Conservation (phyloP, 2,888 invertebrate genomes). For the Dichetophora obliterata region DNA sequence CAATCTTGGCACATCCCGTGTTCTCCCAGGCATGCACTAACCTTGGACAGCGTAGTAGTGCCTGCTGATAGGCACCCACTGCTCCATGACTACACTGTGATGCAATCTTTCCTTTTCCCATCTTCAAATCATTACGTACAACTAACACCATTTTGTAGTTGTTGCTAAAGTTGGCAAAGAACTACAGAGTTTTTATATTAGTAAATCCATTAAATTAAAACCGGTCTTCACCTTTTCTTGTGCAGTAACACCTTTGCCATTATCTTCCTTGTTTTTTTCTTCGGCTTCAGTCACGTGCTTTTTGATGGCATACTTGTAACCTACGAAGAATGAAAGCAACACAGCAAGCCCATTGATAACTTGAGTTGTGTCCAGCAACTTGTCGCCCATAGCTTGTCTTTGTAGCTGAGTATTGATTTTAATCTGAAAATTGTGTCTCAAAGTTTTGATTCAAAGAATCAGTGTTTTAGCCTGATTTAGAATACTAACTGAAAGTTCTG, state of each 20-base stretch:
- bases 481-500: background rate
- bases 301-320: constrained; percentile 68
- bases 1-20: constrained; percentile 89
- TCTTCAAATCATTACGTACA: constrained; percentile 89
- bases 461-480: too few species aligned
- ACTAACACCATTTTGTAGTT: constrained; percentile 88
- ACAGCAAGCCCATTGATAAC: constrained; percentile 68
- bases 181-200: constrained; percentile 48
- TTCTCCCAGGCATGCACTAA: constrained; percentile 74
- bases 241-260: constrained; percentile 4
- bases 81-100: constrained; percentile 97
- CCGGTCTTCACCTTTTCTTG: constrained; percentile 51
- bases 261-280: constrained; percentile 42
- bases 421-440: background rate
- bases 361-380: constrained; percentile 65
- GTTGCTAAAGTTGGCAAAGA: constrained; percentile 64
- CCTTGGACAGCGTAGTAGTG: constrained; percentile 74
- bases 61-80: constrained; percentile 85
- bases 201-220: background rate
- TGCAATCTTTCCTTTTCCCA: constrained; percentile 95
- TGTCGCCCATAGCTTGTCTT: constrained; percentile 58
- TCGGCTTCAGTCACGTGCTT: constrained; percentile 45
- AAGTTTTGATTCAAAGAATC: too few species aligned
- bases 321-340: constrained; percentile 68
- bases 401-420: background rate